Evolutionary conservation across 2,797 vertebrate species (phyloP).

Genomic region (Ambastaia sidthimunki): DNA sequence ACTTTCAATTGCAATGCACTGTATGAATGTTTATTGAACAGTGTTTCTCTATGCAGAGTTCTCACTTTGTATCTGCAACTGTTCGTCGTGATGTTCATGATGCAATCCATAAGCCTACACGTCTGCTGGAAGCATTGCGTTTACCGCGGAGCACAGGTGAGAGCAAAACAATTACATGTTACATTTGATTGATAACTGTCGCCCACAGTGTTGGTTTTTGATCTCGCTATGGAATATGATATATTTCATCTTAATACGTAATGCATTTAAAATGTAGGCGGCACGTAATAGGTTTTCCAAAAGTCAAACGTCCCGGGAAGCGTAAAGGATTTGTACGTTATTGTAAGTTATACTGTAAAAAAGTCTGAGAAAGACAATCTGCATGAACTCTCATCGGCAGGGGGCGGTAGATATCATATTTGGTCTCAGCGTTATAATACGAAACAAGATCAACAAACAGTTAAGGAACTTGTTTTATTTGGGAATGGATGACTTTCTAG

Average conservation of each 20-base stretch:
- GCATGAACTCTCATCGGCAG: background rate
- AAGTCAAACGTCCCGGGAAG: background rate
- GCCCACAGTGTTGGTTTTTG: background rate
- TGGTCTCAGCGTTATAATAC: background rate
- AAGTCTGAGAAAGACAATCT: background rate
- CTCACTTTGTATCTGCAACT: conserved; percentile 20
- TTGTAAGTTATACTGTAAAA: no score
- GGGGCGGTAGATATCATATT: conserved; percentile 32
- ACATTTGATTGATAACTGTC: conserved; percentile 19
- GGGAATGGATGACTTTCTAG: background rate
- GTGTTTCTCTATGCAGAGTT: conserved; percentile 38
- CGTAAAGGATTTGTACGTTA: background rate
- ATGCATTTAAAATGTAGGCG: background rate
- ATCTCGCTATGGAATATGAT: background rate
- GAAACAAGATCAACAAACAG: conserved; percentile 1
- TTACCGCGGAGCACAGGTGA: conserved; percentile 79
- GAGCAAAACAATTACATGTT: conserved; percentile 1
- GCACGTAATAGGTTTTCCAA: no score
- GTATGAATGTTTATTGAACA: conserved; percentile 20
- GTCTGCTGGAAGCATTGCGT: conserved; percentile 70
- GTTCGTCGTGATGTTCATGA: conserved; percentile 40
- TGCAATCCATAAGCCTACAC: conserved; percentile 44
- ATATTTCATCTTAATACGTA: background rate
- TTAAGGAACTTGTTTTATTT: background rate
- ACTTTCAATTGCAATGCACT: conserved; percentile 7